Base-by-base conservation (phyloP, 2,888 invertebrate genomes). In the Apocheima hispidaria region DNA sequence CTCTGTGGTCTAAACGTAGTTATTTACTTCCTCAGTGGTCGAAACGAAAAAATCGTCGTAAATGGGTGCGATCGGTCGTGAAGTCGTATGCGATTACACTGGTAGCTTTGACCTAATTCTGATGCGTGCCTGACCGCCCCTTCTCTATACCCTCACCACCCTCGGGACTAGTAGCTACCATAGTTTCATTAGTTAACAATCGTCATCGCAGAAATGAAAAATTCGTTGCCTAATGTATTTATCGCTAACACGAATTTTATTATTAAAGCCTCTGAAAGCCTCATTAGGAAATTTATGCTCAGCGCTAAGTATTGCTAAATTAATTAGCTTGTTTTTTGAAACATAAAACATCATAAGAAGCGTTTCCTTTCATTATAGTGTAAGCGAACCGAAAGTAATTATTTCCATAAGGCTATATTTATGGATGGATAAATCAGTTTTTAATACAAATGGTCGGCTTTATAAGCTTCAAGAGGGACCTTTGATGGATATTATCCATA, bases 401-500 rank as follows among this genome's bases (percentile, higher is more conserved):
- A 56, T 60, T 48, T 46, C 26, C 51, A 43, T 50, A 52, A 56
- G 23, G 61, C 56, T 55, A 38, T 36, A 23, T 59, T 59, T 58
- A 54, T 54, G 51, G 49, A 65, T 61, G 69, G 59, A 75, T 75
- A 74, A 75, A 77, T 77, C 73, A 71, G 63, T 75, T 72, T 75
- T 72, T 68, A 66, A 70, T 70, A 71, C 66, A 64, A 65, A 64
- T 65, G 66, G 57, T 64, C 62, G 68, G 71, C 49, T 71, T 78
- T 74, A 74, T 74, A 69, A 63, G 54, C 55, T 60, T 69, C 66
- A 69, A 61, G 68, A 70, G 63, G 63, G 63, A 60, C 64, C 43
- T 40, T 23, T 65, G 79, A 79, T 73, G 68, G 68, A 79, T 79
- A 66, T 70, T 67, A 65, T 69, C 67, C 63, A 74, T 79, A 75